Base-by-base conservation (phyloP, 2,113 vertebrate genomes). In the Dolichotis patagonum region DNA sequence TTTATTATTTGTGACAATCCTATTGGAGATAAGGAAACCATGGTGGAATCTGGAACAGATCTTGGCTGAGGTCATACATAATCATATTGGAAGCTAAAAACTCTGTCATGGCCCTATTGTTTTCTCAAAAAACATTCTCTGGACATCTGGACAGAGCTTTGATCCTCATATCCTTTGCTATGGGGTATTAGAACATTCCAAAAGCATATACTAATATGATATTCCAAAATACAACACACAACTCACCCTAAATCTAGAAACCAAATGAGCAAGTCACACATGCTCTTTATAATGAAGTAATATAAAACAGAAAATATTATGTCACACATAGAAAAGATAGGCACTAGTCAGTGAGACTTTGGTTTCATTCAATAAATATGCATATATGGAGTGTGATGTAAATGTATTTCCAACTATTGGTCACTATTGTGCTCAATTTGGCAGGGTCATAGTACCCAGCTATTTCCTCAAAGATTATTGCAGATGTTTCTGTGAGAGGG, bases 11-110 rank as follows among this genome's bases (percentile, higher is more conserved):
- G 0, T 3, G 2, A 46, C 17, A 41, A 88, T 3, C 30, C 38
- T 67, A 26, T 89, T 26, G 38, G 41, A 90, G 73, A 71, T 69
- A 41, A 52, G 63, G 63, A 97, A 92, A 97, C 69, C 7, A 14
- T 71, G 54, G 58, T 54, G n/a, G 14, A 35, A 69, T 16, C 4
- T 43, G 22, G 41, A 4, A n/a, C 9, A 38, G 14, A 9, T 16
- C 32, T 32, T 58, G 88, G 20, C 46, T 17, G 32, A 73, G 54
- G 7, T n/a, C 93, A 80, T 9, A 43, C 4, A 32, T 6, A 71
- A 7, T 63, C 32, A 65, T 0, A 9, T 0, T 10, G 43, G 75
- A 13, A 52, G 10, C 46, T 13, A 4, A n/a, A 43, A 26, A 62
- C 20, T 58, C 91, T 41, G 67, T 43, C 32, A 7, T n/a, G 41